phyloP scores from a whole-genome alignment of 2,113 vertebrate genomes.

The Toxotes jaculatrix region DNA sequence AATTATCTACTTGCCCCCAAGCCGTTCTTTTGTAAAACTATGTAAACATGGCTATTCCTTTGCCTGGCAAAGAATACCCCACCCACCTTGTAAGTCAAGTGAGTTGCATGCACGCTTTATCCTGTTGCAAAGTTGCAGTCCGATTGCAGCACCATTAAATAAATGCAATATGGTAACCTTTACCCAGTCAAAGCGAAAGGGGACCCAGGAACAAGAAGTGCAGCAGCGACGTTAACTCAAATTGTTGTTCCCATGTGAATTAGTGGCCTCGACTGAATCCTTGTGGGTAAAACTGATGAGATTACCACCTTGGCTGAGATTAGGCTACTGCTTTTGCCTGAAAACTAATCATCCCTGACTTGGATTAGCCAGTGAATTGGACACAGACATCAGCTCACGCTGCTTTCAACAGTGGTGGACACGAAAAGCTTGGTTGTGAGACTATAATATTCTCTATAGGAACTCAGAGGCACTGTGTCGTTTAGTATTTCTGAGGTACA shows the following conservation, averaged over 20 bases:
- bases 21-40: constrained; percentile 16
- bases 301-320: constrained; percentile 63
- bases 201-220: constrained; percentile 1
- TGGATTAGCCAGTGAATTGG: constrained; percentile 62
- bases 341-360: constrained; percentile 55
- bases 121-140: background rate
- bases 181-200: background rate
- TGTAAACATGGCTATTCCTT: constrained; percentile 2
- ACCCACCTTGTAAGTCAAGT: constrained; percentile 37
- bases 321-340: constrained; percentile 43
- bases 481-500: too few species aligned
- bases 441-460: background rate
- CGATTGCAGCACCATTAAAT: background rate
- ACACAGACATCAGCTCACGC: constrained; percentile 48
- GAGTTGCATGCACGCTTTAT: background rate
- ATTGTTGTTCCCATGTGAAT: constrained; percentile 8
- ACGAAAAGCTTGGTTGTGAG: background rate
- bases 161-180: background rate
- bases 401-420: background rate
- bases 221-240: background rate
- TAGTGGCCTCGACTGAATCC: background rate
- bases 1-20: constrained; percentile 52
- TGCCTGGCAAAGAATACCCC: constrained; percentile 42
- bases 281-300: constrained; percentile 52
- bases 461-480: rapidly evolving